Base-by-base conservation (phyloP, 1,140 invertebrate species). In the Phymastichus coffea region DNA sequence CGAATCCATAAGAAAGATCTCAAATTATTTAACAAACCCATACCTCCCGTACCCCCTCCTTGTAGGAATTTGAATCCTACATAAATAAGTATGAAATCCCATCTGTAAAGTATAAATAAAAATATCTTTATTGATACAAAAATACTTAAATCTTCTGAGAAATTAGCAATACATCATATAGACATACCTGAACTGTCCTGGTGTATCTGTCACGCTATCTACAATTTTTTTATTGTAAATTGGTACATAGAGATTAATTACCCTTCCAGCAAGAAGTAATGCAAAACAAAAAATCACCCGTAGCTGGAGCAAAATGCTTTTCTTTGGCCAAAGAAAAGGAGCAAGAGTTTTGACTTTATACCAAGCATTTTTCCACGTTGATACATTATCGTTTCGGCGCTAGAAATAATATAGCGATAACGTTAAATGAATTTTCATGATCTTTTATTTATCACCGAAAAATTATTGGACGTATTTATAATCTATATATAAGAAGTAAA, bases 271-370 rank as follows among this genome's bases (percentile, higher is more conserved):
- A 12, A 86, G 72, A 10, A 99, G 82, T 12, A 94, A 77, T 0
- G 85, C 12, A 25, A 98, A 84, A 76, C 95, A 98, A 56, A 94
- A 74, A 4, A 96, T 44, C 1, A 99, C 94, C 54, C 88, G 81
- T 0, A 93, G 63, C 75, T 98, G 95, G 6, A 98, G 81, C 1
- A 82, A 69, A 3, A 81, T 46, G 73, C 87, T 87, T 61, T 90
- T 94, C 63, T 87, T 90, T 0, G 96, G 96, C 96, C 96, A 99
- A n/a, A 98, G 80, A 78, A 95, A 98, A 2, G 95, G 95, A 44
- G 88, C 74, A 20, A 98, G 84, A 0, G 84, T 87, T 68, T 85
- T 86, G 7, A 94, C 74, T 77, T 97, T 97, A 64, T 85, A 83
- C 80, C 86, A 89, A 1, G 85, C 81, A 78, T 92, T 92, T 43